phyloP scores from a whole-genome alignment of 1,140 invertebrate species.

The Thaumetopoea pityocampa region DNA sequence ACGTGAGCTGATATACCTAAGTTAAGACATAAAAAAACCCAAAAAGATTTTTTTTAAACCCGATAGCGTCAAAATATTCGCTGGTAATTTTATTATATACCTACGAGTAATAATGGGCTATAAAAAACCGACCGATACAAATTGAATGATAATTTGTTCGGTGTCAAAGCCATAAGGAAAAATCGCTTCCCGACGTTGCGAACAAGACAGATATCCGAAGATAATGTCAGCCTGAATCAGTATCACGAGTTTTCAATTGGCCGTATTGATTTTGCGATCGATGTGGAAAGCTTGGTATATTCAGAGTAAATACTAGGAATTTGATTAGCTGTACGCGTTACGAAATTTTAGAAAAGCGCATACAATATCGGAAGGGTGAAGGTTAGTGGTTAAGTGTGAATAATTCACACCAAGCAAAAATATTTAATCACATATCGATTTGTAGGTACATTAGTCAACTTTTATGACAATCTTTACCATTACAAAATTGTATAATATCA shows the following conservation, averaged over 20 bases:
- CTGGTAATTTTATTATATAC: conserved; percentile 14
- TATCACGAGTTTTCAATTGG: conserved; percentile 31
- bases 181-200: conserved; percentile 30
- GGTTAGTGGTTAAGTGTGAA: too few species aligned
- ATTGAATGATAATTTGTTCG: conserved; percentile 56
- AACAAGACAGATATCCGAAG: conserved; percentile 32
- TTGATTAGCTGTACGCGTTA: too few species aligned
- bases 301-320: too few species aligned
- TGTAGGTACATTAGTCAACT: too few species aligned
- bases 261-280: conserved; percentile 23
- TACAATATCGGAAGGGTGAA: too few species aligned
- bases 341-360: background rate
- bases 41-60: conserved; percentile 7
- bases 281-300: conserved; percentile 8
- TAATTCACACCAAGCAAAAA: too few species aligned
- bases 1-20: too few species aligned
- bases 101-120: conserved; percentile 16
- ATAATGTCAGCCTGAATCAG: conserved; percentile 26
- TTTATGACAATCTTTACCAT: too few species aligned
- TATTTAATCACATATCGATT: too few species aligned
- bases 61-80: conserved; percentile 8
- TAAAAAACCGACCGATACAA: conserved; percentile 23
- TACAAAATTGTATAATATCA: too few species aligned
- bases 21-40: too few species aligned
- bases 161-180: conserved; percentile 43